Base-by-base conservation (phyloP, 1,140 invertebrate species). In the Drosophila sproati region DNA sequence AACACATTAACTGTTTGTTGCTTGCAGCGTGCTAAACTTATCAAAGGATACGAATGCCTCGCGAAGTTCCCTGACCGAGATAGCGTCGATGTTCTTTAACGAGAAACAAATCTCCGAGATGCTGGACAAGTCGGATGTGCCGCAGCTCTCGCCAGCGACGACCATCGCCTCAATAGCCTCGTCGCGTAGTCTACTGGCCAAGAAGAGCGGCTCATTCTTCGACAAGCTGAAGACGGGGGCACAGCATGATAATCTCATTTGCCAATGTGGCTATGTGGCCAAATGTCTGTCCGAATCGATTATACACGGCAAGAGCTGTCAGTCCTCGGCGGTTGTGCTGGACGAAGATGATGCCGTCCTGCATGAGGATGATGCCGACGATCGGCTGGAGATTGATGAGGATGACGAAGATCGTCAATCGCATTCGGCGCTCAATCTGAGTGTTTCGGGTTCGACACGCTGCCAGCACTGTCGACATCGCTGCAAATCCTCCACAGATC, bases 401-500 rank as follows among this genome's bases (percentile, higher is more conserved):
- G 91, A 92, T 10, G 86, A 90, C 32, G 82, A 92, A 2, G 80
- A 91, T 56, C 82, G 78, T 45, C 86, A 82, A 28, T 92, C 86
- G 47, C 91, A 80, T 69, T 91, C 89, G 93, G 91, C 73, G 12
- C 69, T 79, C 34, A 91, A 91, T 88, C 71, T 92, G 4, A 88
- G 89, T 5, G 81, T 91, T 0, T 94, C 93, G 55, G 93, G 95
- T 64, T 94, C 95, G n/a, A 96, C 96, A 6, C 94, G 97, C 54
- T 98, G 97, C 91, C 96, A 97, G 90, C 95, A 96, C 80, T 98
- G 97, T 88, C 94, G 96, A 62, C 96, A 96, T 83, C 94, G 96
- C 70, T 98, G 97, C 91, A 97, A 97, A 92, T 96, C 95, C 10
- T 96, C 96, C 52, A 94, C 94, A 3, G 96, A 97, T 93, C 94